These are phyloP conservation scores for Holcopasites calliopsidis DNA, from an alignment of 1,140 invertebrate species.

Conservation along the genomic window DNA sequence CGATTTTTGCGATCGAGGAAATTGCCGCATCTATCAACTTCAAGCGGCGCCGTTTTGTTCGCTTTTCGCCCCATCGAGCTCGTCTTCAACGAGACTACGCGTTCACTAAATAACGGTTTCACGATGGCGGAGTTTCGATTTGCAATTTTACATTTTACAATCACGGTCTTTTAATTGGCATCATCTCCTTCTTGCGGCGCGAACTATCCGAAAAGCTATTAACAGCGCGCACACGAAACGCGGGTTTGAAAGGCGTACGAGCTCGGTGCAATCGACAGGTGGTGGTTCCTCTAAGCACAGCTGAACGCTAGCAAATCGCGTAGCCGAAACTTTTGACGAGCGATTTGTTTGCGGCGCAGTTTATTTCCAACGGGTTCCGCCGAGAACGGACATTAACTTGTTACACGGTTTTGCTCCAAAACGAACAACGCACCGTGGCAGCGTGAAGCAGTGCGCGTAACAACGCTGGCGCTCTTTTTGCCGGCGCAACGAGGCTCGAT, in stretches of 20 bases:
- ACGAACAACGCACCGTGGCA: conserved; percentile 39
- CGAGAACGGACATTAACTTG: conserved; percentile 50
- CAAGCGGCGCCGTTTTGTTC: neutral
- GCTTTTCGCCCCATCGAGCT: neutral
- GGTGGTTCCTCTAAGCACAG: neutral
- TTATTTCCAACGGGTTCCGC: conserved; percentile 21
- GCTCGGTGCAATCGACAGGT: conserved; percentile 14
- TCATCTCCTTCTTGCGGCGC: too few relatives aligned
- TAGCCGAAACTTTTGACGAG: conserved; percentile 48
- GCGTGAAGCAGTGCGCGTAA: conserved; percentile 1
- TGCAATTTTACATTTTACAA: too few relatives aligned
- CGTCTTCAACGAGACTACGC: neutral
- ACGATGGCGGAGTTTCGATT: too few relatives aligned
- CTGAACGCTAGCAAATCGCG: conserved; percentile 6
- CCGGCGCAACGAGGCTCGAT: neutral
- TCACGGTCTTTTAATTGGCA: too few relatives aligned
- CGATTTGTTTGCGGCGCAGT: conserved; percentile 17
- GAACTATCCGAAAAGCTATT: too few relatives aligned
- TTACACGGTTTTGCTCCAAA: conserved; percentile 57
- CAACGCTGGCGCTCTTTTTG: conserved; percentile 33
- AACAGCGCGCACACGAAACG: too few relatives aligned
- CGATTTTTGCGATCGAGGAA: conserved; percentile 23
- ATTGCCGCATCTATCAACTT: neutral
- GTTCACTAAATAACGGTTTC: too few relatives aligned
- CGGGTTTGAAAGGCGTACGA: too few relatives aligned